Conservation (phyloP, 2,797 vertebrate genomes). For the Meriones psammophilus region DNA sequence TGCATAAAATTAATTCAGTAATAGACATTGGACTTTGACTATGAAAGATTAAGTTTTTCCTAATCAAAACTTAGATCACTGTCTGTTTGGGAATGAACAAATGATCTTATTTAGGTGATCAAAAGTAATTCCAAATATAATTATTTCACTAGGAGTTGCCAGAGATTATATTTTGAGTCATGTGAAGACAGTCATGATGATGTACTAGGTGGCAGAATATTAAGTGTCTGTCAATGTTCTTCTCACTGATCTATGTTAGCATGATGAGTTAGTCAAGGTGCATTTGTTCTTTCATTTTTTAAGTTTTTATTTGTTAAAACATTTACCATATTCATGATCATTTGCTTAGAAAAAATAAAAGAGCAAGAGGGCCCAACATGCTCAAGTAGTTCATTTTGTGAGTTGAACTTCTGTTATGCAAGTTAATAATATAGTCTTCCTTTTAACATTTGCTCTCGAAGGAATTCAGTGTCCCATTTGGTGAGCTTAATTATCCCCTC, state of each 20-base stretch:
- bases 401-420: constrained; percentile 65
- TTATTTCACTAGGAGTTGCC: neutral
- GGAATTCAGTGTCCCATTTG: constrained; percentile 67
- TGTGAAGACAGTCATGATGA: neutral
- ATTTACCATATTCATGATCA: neutral
- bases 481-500: constrained; percentile 86
- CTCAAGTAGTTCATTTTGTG: constrained; percentile 49
- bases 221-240: neutral
- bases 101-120: neutral
- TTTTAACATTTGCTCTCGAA: constrained; percentile 72
- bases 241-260: neutral
- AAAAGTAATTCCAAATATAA: constrained; percentile 44
- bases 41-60: constrained; percentile 11
- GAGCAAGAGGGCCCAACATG: neutral
- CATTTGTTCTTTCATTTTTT: neutral
- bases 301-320: neutral
- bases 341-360: constrained; percentile 62
- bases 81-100: constrained; percentile 39
- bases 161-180: neutral
- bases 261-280: neutral
- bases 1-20: constrained; percentile 23
- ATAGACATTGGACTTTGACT: neutral
- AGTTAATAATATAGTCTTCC: constrained; percentile 66
- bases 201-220: neutral
- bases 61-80: neutral